A percentile compares a stretch with the other conserved stretches of the same genome.
Evolutionary conservation across 2,888 invertebrate species (phyloP).

Genomic region (Thecophora atra): DNA sequence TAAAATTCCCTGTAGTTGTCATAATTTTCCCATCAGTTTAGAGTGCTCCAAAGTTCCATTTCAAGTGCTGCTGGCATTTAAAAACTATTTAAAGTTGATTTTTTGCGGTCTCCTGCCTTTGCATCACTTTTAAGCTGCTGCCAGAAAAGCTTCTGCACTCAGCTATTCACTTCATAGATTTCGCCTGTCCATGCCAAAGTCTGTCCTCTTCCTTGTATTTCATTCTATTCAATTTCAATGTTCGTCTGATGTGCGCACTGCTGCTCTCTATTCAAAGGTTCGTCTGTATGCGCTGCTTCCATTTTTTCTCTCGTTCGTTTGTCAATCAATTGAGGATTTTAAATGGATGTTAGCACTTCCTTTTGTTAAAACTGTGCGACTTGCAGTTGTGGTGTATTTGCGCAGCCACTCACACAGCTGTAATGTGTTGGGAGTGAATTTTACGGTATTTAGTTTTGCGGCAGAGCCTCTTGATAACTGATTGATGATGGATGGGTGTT

Average conservation of each 20-base stretch:
- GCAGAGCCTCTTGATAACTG: constrained; percentile 40
- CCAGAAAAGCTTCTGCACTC: neutral
- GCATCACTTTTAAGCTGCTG: constrained; percentile 17
- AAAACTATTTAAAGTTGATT: constrained; percentile 31
- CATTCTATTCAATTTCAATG: neutral
- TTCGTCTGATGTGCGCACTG: neutral
- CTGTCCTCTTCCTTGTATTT: neutral
- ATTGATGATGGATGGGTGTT: constrained; percentile 41
- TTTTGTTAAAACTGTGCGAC: constrained; percentile 19
- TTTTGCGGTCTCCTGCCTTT: constrained; percentile 1
- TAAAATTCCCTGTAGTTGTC: neutral
- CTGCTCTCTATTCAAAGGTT: neutral
- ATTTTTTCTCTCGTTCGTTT: constrained; percentile 48
- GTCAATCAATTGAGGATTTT: constrained; percentile 60
- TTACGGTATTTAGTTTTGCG: constrained; percentile 40
- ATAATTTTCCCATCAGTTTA: neutral
- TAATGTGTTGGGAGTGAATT: constrained; percentile 15
- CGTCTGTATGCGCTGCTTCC: neutral
- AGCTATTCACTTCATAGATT: neutral
- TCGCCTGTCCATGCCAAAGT: neutral
- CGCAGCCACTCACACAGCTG: neutral
- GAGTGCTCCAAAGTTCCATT: neutral
- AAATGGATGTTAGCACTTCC: constrained; percentile 26
- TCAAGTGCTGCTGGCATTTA: neutral
- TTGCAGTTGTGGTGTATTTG: constrained; percentile 3